phyloP scores from a whole-genome alignment of 1,140 invertebrate genomes.

The Octopus sinensis region DNA sequence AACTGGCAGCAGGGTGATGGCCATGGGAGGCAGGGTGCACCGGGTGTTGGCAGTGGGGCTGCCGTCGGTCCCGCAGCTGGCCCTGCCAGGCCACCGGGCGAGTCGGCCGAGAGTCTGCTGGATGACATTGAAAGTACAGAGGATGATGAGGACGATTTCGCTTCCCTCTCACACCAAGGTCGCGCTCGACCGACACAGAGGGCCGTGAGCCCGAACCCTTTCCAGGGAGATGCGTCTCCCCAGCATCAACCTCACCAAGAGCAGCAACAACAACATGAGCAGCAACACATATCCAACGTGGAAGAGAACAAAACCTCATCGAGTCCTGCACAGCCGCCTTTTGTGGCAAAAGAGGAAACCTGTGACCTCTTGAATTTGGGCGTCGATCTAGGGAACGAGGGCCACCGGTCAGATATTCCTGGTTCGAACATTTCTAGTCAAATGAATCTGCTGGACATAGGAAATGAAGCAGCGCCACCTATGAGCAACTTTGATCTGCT shows the following conservation, averaged over 20 bases:
- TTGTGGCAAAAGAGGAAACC: conserved; percentile 16
- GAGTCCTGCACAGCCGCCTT: not conserved
- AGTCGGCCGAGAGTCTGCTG: conserved; percentile 25
- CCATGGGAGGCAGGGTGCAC: conserved; percentile 9
- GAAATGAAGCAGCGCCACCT: conserved; percentile 35
- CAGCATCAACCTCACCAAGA: not conserved
- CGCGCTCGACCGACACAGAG: no score
- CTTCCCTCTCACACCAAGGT: conserved; percentile 30
- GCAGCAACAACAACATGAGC: not conserved
- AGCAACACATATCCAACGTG: not conserved
- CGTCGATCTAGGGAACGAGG: not conserved
- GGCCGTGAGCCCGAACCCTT: not conserved
- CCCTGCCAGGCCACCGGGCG: conserved; percentile 6
- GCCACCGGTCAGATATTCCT: not conserved
- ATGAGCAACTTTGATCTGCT: conserved; percentile 65
- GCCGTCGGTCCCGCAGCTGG: not conserved
- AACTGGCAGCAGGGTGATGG: conserved; percentile 37
- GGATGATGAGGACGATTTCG: conserved; percentile 50
- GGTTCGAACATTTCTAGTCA: conserved; percentile 28
- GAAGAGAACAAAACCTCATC: not conserved
- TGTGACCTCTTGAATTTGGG: conserved; percentile 25
- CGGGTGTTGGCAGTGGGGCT: conserved; percentile 13
- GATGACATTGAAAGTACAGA: conserved; percentile 39
- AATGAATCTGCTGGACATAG: conserved; percentile 42
- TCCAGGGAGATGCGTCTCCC: not conserved